phyloP scores from a whole-genome alignment of 2,797 vertebrate species.

The Sebastes taczanowskii region DNA sequence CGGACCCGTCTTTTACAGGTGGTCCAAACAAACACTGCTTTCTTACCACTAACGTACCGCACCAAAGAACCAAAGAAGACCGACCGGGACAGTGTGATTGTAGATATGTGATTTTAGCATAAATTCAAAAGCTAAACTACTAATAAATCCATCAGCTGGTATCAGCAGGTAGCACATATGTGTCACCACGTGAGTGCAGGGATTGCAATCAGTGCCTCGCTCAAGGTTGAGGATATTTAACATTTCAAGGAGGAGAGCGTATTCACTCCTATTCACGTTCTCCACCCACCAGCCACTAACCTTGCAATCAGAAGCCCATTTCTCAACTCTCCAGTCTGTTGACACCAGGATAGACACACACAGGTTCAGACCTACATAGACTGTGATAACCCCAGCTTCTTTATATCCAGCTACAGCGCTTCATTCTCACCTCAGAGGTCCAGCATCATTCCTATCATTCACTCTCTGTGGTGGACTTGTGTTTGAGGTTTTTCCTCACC shows the following conservation, averaged over 20 bases:
- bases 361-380: neutral
- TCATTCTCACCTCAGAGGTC: neutral
- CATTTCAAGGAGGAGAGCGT: conserved; percentile 7
- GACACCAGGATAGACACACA: neutral
- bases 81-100: accelerated
- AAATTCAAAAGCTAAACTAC: no score
- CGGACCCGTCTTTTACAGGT: no score
- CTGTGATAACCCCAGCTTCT: neutral
- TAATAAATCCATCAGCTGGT: no score
- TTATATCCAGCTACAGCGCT: neutral
- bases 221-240: conserved; percentile 6
- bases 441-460: neutral
- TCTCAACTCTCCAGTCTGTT: neutral
- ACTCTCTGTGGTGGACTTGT: neutral
- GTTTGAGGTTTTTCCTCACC: conserved; percentile 72
- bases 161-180: no score
- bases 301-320: conserved; percentile 18
- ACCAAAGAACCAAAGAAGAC: no score
- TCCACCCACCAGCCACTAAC: neutral
- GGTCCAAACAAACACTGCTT: no score
- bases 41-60: no score
- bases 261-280: neutral
- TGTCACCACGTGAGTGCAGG: no score
- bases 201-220: conserved; percentile 21
- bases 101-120: no score